phyloP scores from a whole-genome alignment of 2,888 invertebrate species.

The Smittia sp. region DNA sequence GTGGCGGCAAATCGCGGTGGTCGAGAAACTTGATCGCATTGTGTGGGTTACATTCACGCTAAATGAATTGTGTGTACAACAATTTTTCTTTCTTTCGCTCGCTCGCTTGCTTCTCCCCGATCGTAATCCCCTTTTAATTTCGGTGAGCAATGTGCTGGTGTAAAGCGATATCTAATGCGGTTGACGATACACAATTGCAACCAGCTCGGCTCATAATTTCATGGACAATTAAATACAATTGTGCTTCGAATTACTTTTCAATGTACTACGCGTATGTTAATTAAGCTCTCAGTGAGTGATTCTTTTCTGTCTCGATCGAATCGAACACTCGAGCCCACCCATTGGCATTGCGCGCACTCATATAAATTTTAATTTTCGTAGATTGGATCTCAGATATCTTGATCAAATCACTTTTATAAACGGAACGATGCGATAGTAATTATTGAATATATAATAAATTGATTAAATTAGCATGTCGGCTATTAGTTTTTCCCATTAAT shows the following conservation, averaged over 20 bases:
- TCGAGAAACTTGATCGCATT: constrained; percentile 37
- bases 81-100: constrained; percentile 2
- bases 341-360: neutral
- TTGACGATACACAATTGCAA: constrained; percentile 12
- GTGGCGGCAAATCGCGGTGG: constrained; percentile 31
- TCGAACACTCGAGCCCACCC: neutral
- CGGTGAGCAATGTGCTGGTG: constrained; percentile 20
- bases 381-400: constrained; percentile 4
- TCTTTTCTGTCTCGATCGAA: neutral
- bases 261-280: constrained; percentile 10
- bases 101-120: neutral
- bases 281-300: constrained; percentile 18
- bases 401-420: constrained; percentile 11
- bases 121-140: constrained; percentile 26
- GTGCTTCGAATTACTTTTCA: constrained; percentile 38
- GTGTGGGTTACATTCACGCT: constrained; percentile 33
- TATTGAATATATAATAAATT: constrained; percentile 41
- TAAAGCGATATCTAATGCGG: constrained; percentile 41
- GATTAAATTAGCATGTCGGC: constrained; percentile 33
- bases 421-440: constrained; percentile 30
- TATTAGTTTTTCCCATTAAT: constrained; percentile 40
- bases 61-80: constrained; percentile 8
- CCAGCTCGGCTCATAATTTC: constrained; percentile 30
- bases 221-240: constrained; percentile 41
- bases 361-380: neutral